These are phyloP conservation scores for Pristionchus arcanus DNA, from an alignment of 2,888 invertebrate species.

Conservation along the genomic window DNA sequence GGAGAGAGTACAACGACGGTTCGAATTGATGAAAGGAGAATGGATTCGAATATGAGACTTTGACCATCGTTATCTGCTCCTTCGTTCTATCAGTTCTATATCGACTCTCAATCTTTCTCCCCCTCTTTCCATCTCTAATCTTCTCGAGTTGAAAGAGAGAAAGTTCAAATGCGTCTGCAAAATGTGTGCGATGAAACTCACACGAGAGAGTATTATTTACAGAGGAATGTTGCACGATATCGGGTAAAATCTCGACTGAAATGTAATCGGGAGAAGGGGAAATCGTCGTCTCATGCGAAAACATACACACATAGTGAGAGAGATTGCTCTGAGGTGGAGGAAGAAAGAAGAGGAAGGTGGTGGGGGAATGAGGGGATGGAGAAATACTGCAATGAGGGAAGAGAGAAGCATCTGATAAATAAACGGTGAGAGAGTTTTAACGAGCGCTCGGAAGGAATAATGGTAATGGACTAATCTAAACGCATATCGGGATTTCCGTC, in stretches of 20 bases:
- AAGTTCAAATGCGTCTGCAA: slow-evolving; percentile 15
- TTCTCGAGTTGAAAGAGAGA: slow-evolving; percentile 6
- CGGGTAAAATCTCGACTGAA: not conserved
- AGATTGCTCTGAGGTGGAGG: slow-evolving; percentile 17
- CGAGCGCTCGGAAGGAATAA: not conserved
- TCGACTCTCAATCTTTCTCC: not conserved
- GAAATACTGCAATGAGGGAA: not conserved
- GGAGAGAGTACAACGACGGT: not conserved
- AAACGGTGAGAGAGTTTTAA: not conserved
- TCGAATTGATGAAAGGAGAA: not conserved
- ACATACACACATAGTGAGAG: slow-evolving; percentile 18
- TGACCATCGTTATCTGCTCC: not conserved
- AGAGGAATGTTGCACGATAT: not conserved
- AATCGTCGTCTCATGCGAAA: slow-evolving; percentile 25
- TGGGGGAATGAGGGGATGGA: not conserved
- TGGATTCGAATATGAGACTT: not conserved
- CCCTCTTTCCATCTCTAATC: slow-evolving; percentile 14
- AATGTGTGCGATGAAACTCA: not conserved
- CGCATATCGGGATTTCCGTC: too few species aligned
- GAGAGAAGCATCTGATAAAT: slow-evolving; percentile 36
- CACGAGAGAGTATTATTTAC: not conserved
- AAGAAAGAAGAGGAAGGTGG: slow-evolving; percentile 10
- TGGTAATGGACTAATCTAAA: not conserved
- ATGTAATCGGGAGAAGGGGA: not conserved
- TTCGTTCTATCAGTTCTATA: not conserved